phyloP scores from a whole-genome alignment of 2,113 vertebrate species.

The Oncorhynchus keta region DNA sequence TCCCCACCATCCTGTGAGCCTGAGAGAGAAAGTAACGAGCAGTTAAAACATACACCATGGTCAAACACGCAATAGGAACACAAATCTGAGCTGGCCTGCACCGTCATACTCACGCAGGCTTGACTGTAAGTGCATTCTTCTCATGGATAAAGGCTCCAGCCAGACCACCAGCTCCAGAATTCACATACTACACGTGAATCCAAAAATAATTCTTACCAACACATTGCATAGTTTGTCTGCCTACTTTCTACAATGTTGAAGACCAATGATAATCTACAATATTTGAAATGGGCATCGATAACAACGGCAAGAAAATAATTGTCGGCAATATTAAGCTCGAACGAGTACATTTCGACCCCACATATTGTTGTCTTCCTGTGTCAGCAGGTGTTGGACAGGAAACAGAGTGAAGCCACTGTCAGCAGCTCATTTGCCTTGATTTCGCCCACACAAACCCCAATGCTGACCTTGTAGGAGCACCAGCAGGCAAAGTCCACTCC shows the following conservation, averaged over 20 bases:
- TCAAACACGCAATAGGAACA: neutral
- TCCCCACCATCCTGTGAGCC: slow-evolving; percentile 91
- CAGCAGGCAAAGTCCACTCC: slow-evolving; percentile 96
- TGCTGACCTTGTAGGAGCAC: slow-evolving; percentile 93
- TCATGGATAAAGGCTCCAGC: slow-evolving; percentile 88
- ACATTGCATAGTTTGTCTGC: neutral
- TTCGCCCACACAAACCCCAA: neutral
- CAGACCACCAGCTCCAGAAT: slow-evolving; percentile 90
- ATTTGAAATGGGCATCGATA: no score
- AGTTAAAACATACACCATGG: neutral
- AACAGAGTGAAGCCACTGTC: neutral
- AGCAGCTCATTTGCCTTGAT: neutral
- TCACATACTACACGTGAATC: slow-evolving; percentile 81
- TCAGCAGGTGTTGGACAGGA: neutral
- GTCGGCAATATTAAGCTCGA: neutral
- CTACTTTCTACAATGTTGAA: no score
- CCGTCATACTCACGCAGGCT: slow-evolving; percentile 82
- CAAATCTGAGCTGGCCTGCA: neutral
- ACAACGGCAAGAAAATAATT: neutral
- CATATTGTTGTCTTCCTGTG: neutral
- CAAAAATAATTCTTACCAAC: neutral
- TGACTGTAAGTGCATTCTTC: slow-evolving; percentile 79
- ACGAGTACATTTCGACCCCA: neutral
- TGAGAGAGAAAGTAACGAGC: slow-evolving; percentile 48
- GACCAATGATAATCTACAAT: no score